phyloP scores from a whole-genome alignment of 2,888 invertebrate genomes.

The Eilema depressum region DNA sequence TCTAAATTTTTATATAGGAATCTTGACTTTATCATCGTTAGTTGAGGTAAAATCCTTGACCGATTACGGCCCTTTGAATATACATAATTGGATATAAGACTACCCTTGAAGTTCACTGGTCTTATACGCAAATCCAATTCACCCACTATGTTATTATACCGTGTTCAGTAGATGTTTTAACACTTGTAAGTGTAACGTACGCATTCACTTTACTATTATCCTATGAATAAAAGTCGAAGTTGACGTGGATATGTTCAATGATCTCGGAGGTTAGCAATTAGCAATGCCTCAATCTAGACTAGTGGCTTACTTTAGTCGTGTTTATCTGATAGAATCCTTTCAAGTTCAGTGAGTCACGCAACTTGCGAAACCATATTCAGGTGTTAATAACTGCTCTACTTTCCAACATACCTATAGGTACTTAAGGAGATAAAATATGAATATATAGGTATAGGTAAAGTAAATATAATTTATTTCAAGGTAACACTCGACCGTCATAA shows the following conservation, averaged over 20 bases:
- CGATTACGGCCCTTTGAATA: slow-evolving; percentile 2
- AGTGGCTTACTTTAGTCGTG: not conserved
- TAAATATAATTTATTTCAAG: not conserved
- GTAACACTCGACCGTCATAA: slow-evolving; percentile 2
- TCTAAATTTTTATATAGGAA: not conserved
- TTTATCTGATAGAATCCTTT: slow-evolving; percentile 23
- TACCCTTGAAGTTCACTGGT: slow-evolving; percentile 6
- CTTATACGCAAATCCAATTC: slow-evolving; percentile 14
- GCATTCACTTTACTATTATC: not conserved
- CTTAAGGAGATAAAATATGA: slow-evolving; percentile 9
- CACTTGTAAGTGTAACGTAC: too few relatives aligned
- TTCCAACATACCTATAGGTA: not conserved
- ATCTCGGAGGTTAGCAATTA: not conserved
- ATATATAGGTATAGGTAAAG: not conserved
- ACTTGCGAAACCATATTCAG: slow-evolving; percentile 17
- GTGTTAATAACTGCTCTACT: slow-evolving; percentile 6
- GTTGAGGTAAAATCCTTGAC: slow-evolving; percentile 12
- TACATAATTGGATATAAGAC: slow-evolving; percentile 15
- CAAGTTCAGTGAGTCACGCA: slow-evolving; percentile 25
- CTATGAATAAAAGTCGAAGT: not conserved
- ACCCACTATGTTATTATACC: slow-evolving; percentile 1
- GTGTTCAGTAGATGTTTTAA: not conserved
- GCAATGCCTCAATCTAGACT: slow-evolving; percentile 5
- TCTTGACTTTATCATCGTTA: not conserved
- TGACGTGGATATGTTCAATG: not conserved